A percentile compares a stretch with the other conserved stretches of the same genome.
Conservation (phyloP, 2,797 vertebrate species). For the Pantherophis alleghaniensis region DNA sequence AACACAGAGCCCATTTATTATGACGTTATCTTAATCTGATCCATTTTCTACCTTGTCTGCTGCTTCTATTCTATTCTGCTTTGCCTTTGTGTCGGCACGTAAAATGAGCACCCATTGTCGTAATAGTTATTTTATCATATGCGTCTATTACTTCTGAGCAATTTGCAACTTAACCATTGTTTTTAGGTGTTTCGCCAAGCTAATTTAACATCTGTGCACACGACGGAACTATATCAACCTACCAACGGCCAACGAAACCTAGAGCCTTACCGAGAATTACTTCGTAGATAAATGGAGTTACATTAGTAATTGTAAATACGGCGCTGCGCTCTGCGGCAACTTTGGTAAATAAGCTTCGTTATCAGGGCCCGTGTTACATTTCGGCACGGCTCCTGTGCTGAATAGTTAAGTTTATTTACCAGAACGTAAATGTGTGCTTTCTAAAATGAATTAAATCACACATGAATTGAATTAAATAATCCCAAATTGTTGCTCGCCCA, state of each 20-base stretch:
- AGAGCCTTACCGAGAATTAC: slow-evolving; percentile 62
- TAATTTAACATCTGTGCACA: slow-evolving; percentile 74
- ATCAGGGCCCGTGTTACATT: slow-evolving; percentile 60
- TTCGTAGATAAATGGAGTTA: slow-evolving; percentile 62
- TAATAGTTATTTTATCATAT: slow-evolving; percentile 72
- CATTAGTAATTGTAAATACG: slow-evolving; percentile 63
- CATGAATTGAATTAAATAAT: slow-evolving; percentile 61
- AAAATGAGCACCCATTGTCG: slow-evolving; percentile 63
- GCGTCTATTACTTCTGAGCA: slow-evolving; percentile 72
- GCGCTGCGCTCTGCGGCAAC: slow-evolving; percentile 56
- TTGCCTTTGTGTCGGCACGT: slow-evolving; percentile 47
- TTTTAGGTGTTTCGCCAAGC: slow-evolving; percentile 72
- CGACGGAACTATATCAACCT: slow-evolving; percentile 63
- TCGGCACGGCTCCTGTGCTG: slow-evolving; percentile 24
- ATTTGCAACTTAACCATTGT: slow-evolving; percentile 69
- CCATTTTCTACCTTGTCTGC: slow-evolving; percentile 62
- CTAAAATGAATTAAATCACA: slow-evolving; percentile 56
- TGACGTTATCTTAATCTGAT: slow-evolving; percentile 69
- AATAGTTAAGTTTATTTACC: slow-evolving; percentile 55
- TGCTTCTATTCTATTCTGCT: slow-evolving; percentile 57
- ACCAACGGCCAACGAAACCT: slow-evolving; percentile 67
- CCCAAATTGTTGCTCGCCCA: slow-evolving; percentile 50
- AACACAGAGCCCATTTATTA: slow-evolving; percentile 67
- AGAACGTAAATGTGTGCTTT: slow-evolving; percentile 49
- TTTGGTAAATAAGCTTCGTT: slow-evolving; percentile 65